Evolutionary conservation across 2,888 invertebrate species (phyloP).

Genomic region (Crocallis elinguaria): DNA sequence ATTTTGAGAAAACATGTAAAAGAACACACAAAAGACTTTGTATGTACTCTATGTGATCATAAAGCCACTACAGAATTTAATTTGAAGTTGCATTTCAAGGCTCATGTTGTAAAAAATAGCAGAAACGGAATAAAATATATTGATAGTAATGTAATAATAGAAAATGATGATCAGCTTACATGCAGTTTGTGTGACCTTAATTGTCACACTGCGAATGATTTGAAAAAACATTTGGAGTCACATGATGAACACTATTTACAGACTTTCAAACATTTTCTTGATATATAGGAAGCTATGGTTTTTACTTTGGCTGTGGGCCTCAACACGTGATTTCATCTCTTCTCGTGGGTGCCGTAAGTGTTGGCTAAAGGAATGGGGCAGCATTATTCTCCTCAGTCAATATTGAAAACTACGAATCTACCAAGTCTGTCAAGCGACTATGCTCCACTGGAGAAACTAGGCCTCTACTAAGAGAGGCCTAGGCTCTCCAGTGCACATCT

Average conservation of each 20-base stretch:
- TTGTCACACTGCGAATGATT: neutral
- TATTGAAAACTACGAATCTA: too few species aligned
- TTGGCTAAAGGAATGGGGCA: too few species aligned
- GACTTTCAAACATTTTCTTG: slow-evolving; percentile 19
- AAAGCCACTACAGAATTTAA: neutral
- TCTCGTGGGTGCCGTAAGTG: too few species aligned
- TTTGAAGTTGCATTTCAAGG: slow-evolving; percentile 5
- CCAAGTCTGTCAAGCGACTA: too few species aligned
- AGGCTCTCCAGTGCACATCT: too few species aligned
- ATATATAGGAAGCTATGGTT: too few species aligned
- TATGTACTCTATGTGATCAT: slow-evolving; percentile 7
- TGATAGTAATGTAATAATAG: neutral
- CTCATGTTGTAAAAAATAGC: neutral
- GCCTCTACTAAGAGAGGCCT: too few species aligned
- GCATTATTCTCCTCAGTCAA: too few species aligned
- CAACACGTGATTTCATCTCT: too few species aligned
- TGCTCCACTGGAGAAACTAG: too few species aligned
- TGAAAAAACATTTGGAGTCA: slow-evolving; percentile 16
- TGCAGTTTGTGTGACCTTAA: slow-evolving; percentile 13
- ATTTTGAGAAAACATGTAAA: slow-evolving; percentile 4
- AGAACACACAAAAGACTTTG: neutral
- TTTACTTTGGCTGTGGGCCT: too few species aligned
- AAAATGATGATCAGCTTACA: neutral
- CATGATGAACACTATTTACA: slow-evolving; percentile 16
- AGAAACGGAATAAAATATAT: too few species aligned